Percentiles rank a stretch among this genome's conserved stretches.
Conservation (phyloP, 1,140 invertebrate species). For the Physella acuta region DNA sequence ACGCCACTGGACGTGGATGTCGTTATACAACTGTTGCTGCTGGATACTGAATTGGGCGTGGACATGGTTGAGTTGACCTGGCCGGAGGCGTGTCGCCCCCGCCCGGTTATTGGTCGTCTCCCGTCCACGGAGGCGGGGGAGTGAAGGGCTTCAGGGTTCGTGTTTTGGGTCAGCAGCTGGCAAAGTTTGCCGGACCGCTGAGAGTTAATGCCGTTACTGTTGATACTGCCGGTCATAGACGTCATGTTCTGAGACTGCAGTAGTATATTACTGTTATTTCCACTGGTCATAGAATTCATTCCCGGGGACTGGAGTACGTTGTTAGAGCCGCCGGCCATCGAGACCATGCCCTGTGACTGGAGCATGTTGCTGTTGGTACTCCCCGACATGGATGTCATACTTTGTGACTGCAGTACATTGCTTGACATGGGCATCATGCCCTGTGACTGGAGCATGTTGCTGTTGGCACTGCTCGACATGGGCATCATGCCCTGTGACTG, state of each 20-base stretch:
- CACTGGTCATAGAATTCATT: slow-evolving; percentile 18
- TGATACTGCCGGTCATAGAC: slow-evolving; percentile 16
- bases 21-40: slow-evolving; percentile 22
- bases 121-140: slow-evolving; percentile 4
- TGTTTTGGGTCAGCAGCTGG: slow-evolving; percentile 40
- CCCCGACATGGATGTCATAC: slow-evolving; percentile 21
- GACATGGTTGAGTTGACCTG: slow-evolving; percentile 25
- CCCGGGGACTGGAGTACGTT: slow-evolving; percentile 14
- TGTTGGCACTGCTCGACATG: slow-evolving; percentile 12
- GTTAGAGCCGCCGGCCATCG: slow-evolving; percentile 41
- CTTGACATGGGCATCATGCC: too few relatives aligned
- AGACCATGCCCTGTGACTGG: slow-evolving; percentile 22
- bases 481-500: slow-evolving; percentile 21
- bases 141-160: slow-evolving; percentile 11
- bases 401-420: slow-evolving; percentile 24
- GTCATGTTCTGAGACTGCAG: slow-evolving; percentile 24
- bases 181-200: slow-evolving; percentile 41
- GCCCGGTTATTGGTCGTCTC: neutral
- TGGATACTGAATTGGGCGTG: slow-evolving; percentile 23
- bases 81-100: neutral
- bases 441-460: neutral
- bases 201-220: neutral
- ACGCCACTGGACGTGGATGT: neutral
- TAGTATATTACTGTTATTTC: slow-evolving; percentile 21
- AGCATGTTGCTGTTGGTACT: slow-evolving; percentile 15